phyloP scores from a whole-genome alignment of 37 sponge, comb jelly and placozoan genomes.

The Oscarella lobularis region DNA sequence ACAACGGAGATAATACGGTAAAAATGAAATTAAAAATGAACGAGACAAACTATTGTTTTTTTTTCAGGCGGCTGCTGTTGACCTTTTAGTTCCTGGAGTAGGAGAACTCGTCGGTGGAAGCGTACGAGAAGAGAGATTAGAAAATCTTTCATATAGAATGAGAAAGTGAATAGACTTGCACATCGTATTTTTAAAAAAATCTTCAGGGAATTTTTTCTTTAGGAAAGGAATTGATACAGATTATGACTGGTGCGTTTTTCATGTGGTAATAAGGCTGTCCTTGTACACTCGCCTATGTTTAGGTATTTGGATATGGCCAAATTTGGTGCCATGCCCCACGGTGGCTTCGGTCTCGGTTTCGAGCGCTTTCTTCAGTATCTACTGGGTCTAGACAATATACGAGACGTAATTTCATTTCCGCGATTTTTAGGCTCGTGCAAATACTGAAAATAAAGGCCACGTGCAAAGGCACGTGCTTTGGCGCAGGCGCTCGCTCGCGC shows the following conservation, averaged over 20 bases:
- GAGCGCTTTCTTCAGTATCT: constrained; percentile 65
- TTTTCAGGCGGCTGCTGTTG: constrained; percentile 13
- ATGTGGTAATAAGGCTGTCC: too few species aligned
- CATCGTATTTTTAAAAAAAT: neutral
- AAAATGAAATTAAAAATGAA: neutral
- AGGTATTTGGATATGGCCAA: constrained; percentile 78
- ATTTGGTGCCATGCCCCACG: constrained; percentile 82
- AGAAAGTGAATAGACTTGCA: neutral
- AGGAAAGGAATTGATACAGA: constrained; percentile 2
- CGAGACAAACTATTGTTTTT: neutral
- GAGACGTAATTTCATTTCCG: constrained; percentile 83
- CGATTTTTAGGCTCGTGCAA: constrained; percentile 59
- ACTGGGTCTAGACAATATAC: constrained; percentile 49
- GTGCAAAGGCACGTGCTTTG: too few species aligned
- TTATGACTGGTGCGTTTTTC: constrained; percentile 5
- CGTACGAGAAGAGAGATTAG: constrained; percentile 32
- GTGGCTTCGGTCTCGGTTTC: constrained; percentile 92
- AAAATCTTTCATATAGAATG: constrained; percentile 8
- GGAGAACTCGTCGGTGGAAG: constrained; percentile 47
- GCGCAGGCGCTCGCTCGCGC: too few species aligned
- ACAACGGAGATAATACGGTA: neutral
- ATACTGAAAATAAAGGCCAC: neutral
- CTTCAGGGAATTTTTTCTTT: neutral
- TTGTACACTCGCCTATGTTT: too few species aligned
- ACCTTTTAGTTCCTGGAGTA: constrained; percentile 34